Percentiles rank a stretch among this genome's conserved stretches.
phyloP scores from a whole-genome alignment of 2,888 invertebrate species.

The Philonicus albiceps region DNA sequence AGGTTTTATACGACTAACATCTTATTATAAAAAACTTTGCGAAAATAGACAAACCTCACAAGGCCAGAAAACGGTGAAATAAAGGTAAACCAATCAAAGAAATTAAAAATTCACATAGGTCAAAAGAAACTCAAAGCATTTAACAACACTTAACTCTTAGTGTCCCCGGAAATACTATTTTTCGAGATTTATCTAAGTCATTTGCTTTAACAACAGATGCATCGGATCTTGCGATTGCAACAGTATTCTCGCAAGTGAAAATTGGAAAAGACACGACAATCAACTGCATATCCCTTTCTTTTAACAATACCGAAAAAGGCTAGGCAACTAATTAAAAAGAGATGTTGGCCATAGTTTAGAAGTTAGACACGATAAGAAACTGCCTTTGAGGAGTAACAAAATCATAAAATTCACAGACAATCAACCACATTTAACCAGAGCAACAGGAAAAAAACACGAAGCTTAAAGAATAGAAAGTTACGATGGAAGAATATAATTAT shows the following conservation, averaged over 20 bases:
- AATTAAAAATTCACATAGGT: background rate
- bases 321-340: background rate
- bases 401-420: too few species aligned
- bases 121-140: background rate
- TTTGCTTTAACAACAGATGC: background rate
- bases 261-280: background rate
- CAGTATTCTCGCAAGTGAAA: background rate
- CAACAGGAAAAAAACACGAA: background rate
- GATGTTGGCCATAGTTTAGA: background rate
- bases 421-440: too few species aligned
- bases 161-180: background rate
- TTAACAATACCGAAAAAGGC: background rate
- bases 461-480: too few species aligned
- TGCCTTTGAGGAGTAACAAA: too few species aligned
- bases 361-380: too few species aligned
- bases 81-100: conserved; percentile 38
- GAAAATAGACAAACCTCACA: conserved; percentile 37
- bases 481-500: background rate
- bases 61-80: conserved; percentile 43
- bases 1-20: conserved; percentile 30
- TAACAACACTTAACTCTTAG: background rate
- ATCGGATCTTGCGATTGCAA: background rate
- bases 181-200: background rate
- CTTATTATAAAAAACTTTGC: conserved; percentile 43
- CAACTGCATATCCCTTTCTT: background rate